Evolutionary conservation across 1,140 invertebrate genomes (phyloP).

Genomic region (Tetragonula clypearis): DNA sequence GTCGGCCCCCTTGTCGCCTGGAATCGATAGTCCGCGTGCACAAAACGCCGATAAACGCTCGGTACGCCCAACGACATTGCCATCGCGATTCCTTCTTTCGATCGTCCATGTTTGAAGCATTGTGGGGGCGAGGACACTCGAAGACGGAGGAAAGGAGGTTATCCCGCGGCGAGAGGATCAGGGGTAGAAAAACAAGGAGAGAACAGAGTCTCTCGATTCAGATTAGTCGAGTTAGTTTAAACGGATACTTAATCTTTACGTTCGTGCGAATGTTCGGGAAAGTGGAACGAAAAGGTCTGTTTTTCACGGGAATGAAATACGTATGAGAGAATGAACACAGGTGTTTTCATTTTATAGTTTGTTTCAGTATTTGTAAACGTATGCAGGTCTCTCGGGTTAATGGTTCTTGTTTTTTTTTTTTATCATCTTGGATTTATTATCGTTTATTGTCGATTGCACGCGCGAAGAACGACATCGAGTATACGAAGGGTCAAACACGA

Average conservation of each 20-base stretch:
- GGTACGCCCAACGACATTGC: slow-evolving; percentile 47
- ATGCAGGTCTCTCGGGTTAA: too few species aligned
- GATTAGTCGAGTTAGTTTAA: neutral
- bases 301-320: too few species aligned
- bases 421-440: too few species aligned
- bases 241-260: neutral
- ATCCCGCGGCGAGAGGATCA: neutral
- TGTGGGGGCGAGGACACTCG: neutral
- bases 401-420: neutral
- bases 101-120: neutral
- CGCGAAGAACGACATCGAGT: neutral
- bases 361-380: too few species aligned
- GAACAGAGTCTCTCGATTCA: neutral
- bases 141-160: neutral
- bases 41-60: slow-evolving; percentile 66
- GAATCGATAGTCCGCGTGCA: slow-evolving; percentile 79
- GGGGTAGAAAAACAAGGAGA: neutral
- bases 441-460: neutral
- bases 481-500: neutral
- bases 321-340: too few species aligned
- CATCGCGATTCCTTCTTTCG: slow-evolving; percentile 34
- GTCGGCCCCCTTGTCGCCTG: slow-evolving; percentile 62
- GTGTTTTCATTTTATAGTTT: too few species aligned
- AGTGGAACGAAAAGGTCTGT: too few species aligned
- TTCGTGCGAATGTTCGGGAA: too few species aligned